A percentile compares a stretch with the other conserved stretches of the same genome.
Evolutionary conservation across 1,140 invertebrate species (phyloP).

Genomic region (Telenomus remus): DNA sequence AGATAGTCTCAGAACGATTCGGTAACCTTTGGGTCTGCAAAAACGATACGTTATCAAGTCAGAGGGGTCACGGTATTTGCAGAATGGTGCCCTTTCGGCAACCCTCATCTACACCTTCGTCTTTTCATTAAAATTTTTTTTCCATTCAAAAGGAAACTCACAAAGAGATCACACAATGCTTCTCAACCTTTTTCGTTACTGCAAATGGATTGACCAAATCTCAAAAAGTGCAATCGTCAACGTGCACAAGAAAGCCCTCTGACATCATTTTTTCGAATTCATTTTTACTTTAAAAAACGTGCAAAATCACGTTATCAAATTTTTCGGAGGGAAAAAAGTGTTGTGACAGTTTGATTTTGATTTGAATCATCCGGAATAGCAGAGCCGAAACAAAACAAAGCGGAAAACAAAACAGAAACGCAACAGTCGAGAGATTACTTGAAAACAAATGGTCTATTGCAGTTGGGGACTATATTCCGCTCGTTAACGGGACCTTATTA

Average conservation of each 20-base stretch:
- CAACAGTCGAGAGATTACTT: constrained; percentile 54
- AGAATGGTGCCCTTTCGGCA: constrained; percentile 62
- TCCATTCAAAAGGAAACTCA: too few species aligned
- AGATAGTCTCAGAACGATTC: constrained; percentile 77
- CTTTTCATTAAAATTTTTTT: constrained; percentile 32
- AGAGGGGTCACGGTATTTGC: constrained; percentile 69
- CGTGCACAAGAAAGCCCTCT: too few species aligned
- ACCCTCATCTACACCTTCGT: constrained; percentile 50
- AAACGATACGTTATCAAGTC: constrained; percentile 75
- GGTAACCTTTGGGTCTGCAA: constrained; percentile 75
- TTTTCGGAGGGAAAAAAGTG: too few species aligned
- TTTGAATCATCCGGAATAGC: too few species aligned
- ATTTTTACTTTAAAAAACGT: too few species aligned
- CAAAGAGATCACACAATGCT: too few species aligned
- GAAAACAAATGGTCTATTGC: constrained; percentile 52
- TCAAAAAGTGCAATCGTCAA: constrained; percentile 42
- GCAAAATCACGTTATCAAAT: too few species aligned
- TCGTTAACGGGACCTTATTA: constrained; percentile 59
- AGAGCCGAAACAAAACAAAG: neutral
- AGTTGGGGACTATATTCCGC: constrained; percentile 50
- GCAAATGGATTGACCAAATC: constrained; percentile 39
- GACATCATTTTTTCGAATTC: too few species aligned
- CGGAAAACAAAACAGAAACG: constrained; percentile 41
- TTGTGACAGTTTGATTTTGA: too few species aligned
- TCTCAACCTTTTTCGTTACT: constrained; percentile 15